phyloP scores from a whole-genome alignment of 2,888 invertebrate species.

The Dugesia japonica region DNA sequence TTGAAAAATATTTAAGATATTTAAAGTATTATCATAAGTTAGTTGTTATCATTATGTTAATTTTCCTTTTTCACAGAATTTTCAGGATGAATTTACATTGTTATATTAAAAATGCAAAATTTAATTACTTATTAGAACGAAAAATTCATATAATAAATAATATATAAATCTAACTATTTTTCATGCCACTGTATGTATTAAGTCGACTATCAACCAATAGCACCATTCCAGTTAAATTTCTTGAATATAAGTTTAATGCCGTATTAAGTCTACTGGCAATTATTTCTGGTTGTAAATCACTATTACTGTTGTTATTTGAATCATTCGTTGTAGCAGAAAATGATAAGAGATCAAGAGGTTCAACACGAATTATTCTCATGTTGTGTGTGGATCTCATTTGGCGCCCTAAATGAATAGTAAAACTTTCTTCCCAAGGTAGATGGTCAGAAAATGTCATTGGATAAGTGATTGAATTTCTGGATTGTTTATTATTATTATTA shows the following conservation, averaged over 20 bases:
- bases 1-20: too few species aligned
- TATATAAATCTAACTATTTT: constrained; percentile 50
- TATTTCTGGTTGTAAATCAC: constrained; percentile 10
- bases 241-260: constrained; percentile 76
- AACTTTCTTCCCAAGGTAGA: constrained; percentile 70
- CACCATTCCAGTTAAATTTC: constrained; percentile 71
- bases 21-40: too few species aligned
- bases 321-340: background rate
- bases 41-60: too few species aligned
- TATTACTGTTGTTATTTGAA: background rate
- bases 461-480: background rate
- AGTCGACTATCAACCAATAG: constrained; percentile 59
- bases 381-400: constrained; percentile 97
- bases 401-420: constrained; percentile 83
- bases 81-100: too few species aligned
- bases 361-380: constrained; percentile 70
- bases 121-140: too few species aligned
- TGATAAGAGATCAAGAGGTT: constrained; percentile 60
- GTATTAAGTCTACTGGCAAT: constrained; percentile 72
- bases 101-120: too few species aligned
- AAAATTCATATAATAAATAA: background rate
- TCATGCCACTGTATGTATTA: constrained; percentile 55
- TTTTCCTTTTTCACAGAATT: too few species aligned
- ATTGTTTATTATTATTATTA: background rate
- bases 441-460: background rate